Conservation (phyloP, 2,113 vertebrate genomes). For the Xenopus borealis region DNA sequence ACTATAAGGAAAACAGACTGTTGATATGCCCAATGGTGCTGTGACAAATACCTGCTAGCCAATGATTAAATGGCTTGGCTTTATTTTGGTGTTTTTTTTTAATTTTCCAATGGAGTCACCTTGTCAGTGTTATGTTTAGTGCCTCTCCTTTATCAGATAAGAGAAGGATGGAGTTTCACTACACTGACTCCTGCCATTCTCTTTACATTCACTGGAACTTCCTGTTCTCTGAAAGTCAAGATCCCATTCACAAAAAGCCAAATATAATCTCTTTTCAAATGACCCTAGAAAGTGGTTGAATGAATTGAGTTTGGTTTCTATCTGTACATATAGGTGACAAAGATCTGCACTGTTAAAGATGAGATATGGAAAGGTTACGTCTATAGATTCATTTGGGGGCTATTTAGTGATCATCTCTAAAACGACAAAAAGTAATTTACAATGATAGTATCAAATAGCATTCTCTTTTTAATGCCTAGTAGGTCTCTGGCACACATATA, state of each 20-base stretch:
- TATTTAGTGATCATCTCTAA: too few species aligned
- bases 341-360: constrained; percentile 45
- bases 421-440: too few species aligned
- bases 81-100: constrained; percentile 43
- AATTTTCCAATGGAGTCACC: constrained; percentile 1
- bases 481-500: too few species aligned
- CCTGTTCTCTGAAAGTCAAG: constrained; percentile 85
- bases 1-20: too few species aligned
- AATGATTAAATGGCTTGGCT: constrained; percentile 62
- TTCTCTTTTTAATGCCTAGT: too few species aligned
- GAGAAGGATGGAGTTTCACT: constrained; percentile 78
- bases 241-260: constrained; percentile 76
- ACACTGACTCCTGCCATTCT: constrained; percentile 65
- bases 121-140: constrained; percentile 41
- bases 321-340: constrained; percentile 62
- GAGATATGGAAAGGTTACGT: neutral
- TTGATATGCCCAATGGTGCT: neutral
- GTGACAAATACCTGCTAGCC: constrained; percentile 21
- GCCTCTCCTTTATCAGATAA: constrained; percentile 78
- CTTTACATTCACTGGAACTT: constrained; percentile 74
- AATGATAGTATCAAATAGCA: too few species aligned
- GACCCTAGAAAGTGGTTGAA: constrained; percentile 61
- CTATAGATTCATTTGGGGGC: neutral
- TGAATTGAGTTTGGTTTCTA: constrained; percentile 53
- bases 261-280: constrained; percentile 78